A percentile compares a stretch with the other conserved stretches of the same genome.
These are phyloP conservation scores for Theristicus caerulescens DNA, from an alignment of 2,113 vertebrate species.

Conservation along the genomic window DNA sequence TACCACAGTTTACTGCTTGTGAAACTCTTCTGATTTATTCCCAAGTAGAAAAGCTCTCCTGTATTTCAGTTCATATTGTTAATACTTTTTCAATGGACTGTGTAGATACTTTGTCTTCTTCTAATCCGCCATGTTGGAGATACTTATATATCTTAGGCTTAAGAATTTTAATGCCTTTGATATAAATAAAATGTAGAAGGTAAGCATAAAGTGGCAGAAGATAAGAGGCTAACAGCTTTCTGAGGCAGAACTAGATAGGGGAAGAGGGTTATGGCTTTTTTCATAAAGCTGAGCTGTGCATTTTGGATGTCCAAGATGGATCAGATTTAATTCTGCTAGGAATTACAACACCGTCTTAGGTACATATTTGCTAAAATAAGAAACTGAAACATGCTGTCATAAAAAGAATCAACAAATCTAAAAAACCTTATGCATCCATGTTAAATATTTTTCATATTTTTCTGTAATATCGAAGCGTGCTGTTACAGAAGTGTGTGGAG, in stretches of 20 bases:
- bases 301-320: not conserved
- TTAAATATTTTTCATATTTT: not conserved
- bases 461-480: not conserved
- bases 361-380: not conserved
- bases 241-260: not conserved
- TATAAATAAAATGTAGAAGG: not conserved
- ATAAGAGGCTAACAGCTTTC: not conserved
- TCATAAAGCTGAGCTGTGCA: not conserved
- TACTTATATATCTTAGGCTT: not conserved
- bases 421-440: not conserved
- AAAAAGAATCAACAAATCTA: not conserved
- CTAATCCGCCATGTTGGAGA: not conserved
- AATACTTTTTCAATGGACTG: not conserved
- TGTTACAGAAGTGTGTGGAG: not conserved
- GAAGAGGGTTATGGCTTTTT: not conserved
- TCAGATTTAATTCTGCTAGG: not conserved
- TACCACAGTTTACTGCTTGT: not conserved
- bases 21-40: constrained; percentile 19
- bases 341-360: not conserved
- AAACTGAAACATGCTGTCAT: not conserved
- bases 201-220: not conserved
- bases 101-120: not conserved
- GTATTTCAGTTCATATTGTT: not conserved
- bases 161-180: not conserved
- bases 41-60: not conserved